Base-by-base conservation (phyloP, 2,113 vertebrate genomes). In the Pangasianodon gigas region DNA sequence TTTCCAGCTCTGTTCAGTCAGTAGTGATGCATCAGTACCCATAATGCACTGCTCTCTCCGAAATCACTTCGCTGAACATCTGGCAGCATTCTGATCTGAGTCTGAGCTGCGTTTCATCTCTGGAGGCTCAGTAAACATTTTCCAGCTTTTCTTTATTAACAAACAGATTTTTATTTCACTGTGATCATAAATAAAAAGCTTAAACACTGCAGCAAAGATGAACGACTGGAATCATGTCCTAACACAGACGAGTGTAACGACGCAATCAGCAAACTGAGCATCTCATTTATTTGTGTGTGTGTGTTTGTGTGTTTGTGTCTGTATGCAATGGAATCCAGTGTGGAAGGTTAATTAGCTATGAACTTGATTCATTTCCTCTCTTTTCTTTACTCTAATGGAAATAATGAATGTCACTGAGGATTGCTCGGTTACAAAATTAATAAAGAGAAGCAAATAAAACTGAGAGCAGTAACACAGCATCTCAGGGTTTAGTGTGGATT, bases 1-100 rank as follows among this genome's bases (percentile, higher is more conserved):
- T 62, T 95, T 92, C 92, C 79, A 32, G 84, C 56, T 46, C 54
- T 87, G 90, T 52, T 88, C 79, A 69, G 93, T 92, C 93, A 94
- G 92, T 93, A 94, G 89, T 90, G 89, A 77, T 92, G 93, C 94
- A 95, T 95, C 94, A 93, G 93, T 94, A 94, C 95, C 91, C 95
- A 94, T 95, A 94, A 94, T 89, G 92, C 93, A 92, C 94, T 93
- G 94, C 91, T 94, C 91, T 92, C 89, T 88, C 89, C 90, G 92
- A 90, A 93, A 93, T 91, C 92, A 92, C 91, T 89, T 94, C 87
- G 87, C 75, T 88, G 87, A 95, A 96, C 95, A 96, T 95, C 95
- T 96, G 95, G 94, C 86, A 84, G 37, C 16, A 3, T 85, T 85
- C 62, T 87, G 80, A 89, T 71, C 67, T 88, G 83, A 56, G 6